Evolutionary conservation across 2,888 invertebrate genomes (phyloP), one percentile per base, ranked within the genome.

Genomic region (Cerastis leucographa): DNA sequence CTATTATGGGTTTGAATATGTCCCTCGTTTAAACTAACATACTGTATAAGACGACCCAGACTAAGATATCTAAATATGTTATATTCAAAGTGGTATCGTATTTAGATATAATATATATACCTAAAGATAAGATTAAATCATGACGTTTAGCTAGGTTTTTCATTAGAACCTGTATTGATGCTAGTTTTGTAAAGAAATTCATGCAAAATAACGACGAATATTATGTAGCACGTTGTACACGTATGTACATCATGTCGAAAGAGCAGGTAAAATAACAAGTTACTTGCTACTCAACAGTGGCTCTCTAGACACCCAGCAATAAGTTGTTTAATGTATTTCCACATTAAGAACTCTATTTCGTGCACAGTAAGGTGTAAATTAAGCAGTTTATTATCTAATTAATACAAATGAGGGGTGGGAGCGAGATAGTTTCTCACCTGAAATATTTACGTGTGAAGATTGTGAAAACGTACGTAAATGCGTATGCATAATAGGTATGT

Each of bases 261-360:
- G 46, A 42, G 9, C 12, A 40, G 19, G 6, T 46, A 59, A 51
- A 7, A 35, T 76, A 75, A 51, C 42, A 29, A 54, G 29, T 35
- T 44, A 22, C 49, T 14, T 35, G 22, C 17, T 22, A 22, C 35
- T 44, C 1, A 51, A 35, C 22, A 64, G 29, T 44, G 22, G 9
- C 25, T 12, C 35, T 29, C 40, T 9, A 66, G 40, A 29, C 62
- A 22, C 56, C 11, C 19, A 19, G 22, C 11, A 49, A 12, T 46
- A 29, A 56, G 29, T 42, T 49, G 17, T 51, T 17, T 35, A 70
- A 79, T 51, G 9, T 79, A 70, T 61, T 61, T 22, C 3, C 49
- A 14, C 22, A 66, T 46, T 66, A 14, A 29, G 29, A 54, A 74
- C 66, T 61, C 44, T 78, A 74, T 78, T n/a, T 74, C 51, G 6